Base-by-base conservation (phyloP, 2,113 vertebrate species). In the Oceanites oceanicus region DNA sequence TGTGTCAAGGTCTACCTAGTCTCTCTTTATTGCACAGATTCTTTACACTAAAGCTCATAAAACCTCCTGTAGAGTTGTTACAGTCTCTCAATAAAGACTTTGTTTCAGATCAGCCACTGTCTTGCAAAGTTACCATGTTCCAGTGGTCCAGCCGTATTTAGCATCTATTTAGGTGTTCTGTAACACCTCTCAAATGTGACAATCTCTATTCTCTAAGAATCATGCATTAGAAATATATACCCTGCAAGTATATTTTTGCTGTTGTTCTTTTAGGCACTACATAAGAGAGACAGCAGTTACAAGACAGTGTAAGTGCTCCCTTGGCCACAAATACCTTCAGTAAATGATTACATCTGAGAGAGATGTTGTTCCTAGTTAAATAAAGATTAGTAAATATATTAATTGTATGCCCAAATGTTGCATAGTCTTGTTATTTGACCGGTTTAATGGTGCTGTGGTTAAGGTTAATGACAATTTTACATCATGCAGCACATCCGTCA, bases 391-490 rank as follows among this genome's bases (percentile, higher is more conserved):
- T 73, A 83, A 85, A 76, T 56, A 79, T n/a, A 84, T 65, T 85
- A 44, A 75, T 67, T 92, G 6, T 74, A 32, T 74, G 13, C 20
- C 74, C 13, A 95, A 94, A 83, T 78, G 38, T 44, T 92, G 40
- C 42, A 70, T 13, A 50, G 27, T 68, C 47, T 81, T 79, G n/a
- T 11, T 65, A 78, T 89, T 80, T 90, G 32, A 95, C 62, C 62
- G 88, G 40, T 68, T 74, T 89, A 92, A 92, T 87, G 52, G 27
- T 93, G 77, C 58, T 86, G 17, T 84, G 66, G 56, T 84, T 91
- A 89, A 92, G 38, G 47, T 89, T 96, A 86, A 92, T 70, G 72
- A 90, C n/a, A 78, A 81, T 82, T 93, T 84, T 92, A 74, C 22
- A 75, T 90, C 15, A 22, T 47, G 65, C 30, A 95, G 52, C 74